A percentile compares a stretch with the other conserved stretches of the same genome.
Evolutionary conservation across 92 coral and sea anemone species (phyloP).

Genomic region (Phenganax marumi): DNA sequence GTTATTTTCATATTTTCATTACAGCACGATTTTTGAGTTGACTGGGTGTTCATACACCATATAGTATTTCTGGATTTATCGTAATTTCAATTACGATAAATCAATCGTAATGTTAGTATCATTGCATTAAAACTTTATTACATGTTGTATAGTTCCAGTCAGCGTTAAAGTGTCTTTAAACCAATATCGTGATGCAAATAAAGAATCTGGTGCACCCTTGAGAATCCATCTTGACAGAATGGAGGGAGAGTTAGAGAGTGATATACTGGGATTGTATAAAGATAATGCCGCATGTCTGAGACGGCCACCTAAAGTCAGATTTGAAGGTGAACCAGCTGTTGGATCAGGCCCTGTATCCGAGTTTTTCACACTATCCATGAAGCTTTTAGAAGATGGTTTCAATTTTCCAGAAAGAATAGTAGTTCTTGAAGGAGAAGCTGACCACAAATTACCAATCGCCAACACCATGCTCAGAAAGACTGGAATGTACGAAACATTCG

Average conservation of each 20-base stretch:
- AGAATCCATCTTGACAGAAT: conserved; percentile 38
- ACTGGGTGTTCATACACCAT: background rate
- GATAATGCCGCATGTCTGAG: conserved; percentile 13
- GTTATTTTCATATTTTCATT: too few species aligned
- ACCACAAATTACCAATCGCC: conserved; percentile 24
- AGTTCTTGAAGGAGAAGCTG: conserved; percentile 33
- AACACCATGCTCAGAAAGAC: conserved; percentile 32
- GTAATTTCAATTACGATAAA: background rate
- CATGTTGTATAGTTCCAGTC: conserved; percentile 7
- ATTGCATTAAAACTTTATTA: too few species aligned
- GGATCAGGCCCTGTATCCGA: conserved; percentile 31
- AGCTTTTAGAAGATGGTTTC: conserved; percentile 22
- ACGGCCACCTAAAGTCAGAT: conserved; percentile 27
- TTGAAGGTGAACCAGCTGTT: conserved; percentile 37
- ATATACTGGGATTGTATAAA: conserved; percentile 30
- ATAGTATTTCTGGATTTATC: background rate
- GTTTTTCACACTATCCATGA: conserved; percentile 16
- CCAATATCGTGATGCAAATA: conserved; percentile 17
- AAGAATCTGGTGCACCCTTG: conserved; percentile 22
- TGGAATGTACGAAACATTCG: conserved; percentile 35
- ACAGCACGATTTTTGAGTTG: too few species aligned
- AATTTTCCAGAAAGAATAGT: conserved; percentile 12
- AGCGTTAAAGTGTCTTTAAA: conserved; percentile 17
- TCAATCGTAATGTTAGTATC: too few species aligned
- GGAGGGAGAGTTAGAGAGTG: conserved; percentile 35